Percentiles rank a stretch among this genome's conserved stretches.
phyloP scores from a whole-genome alignment of 2,888 invertebrate genomes.

The Nesidiocoris tenuis region DNA sequence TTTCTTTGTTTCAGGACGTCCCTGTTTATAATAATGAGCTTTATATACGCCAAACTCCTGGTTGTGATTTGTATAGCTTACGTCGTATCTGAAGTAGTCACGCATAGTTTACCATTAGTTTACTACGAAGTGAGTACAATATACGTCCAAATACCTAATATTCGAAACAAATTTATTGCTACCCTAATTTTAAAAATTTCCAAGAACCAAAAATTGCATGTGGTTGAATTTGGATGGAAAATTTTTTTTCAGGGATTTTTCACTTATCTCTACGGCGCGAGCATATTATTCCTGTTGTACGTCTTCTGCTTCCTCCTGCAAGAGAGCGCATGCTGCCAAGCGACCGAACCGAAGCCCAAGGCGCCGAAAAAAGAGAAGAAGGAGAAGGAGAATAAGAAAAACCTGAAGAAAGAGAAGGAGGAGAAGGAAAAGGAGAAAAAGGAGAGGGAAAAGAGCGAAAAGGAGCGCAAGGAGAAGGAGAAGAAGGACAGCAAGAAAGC shows the following conservation, averaged over 20 bases:
- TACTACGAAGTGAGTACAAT: slow-evolving; percentile 71
- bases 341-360: slow-evolving; percentile 66
- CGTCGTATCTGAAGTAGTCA: slow-evolving; percentile 91
- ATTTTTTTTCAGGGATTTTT: slow-evolving; percentile 70
- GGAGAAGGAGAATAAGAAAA: slow-evolving; percentile 58
- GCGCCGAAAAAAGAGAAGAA: slow-evolving; percentile 65
- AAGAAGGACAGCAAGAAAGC: slow-evolving; percentile 58
- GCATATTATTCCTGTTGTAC: slow-evolving; percentile 88
- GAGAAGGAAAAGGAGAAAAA: slow-evolving; percentile 59
- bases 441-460: slow-evolving; percentile 58
- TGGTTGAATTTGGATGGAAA: too few relatives aligned
- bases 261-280: slow-evolving; percentile 89
- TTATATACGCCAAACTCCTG: slow-evolving; percentile 91
- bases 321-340: slow-evolving; percentile 82
- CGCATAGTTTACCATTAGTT: slow-evolving; percentile 84
- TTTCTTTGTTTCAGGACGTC: slow-evolving; percentile 74
- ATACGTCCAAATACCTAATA: too few relatives aligned
- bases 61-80: slow-evolving; percentile 92
- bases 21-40: slow-evolving; percentile 91
- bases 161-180: too few relatives aligned
- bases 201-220: too few relatives aligned
- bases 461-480: slow-evolving; percentile 63
- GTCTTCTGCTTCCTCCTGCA: slow-evolving; percentile 92
- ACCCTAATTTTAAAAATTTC: too few relatives aligned
- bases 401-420: slow-evolving; percentile 58